Evolutionary conservation across 2,113 vertebrate genomes (phyloP), one percentile per base, ranked within the genome.

Genomic region (Aplodontia rufa): DNA sequence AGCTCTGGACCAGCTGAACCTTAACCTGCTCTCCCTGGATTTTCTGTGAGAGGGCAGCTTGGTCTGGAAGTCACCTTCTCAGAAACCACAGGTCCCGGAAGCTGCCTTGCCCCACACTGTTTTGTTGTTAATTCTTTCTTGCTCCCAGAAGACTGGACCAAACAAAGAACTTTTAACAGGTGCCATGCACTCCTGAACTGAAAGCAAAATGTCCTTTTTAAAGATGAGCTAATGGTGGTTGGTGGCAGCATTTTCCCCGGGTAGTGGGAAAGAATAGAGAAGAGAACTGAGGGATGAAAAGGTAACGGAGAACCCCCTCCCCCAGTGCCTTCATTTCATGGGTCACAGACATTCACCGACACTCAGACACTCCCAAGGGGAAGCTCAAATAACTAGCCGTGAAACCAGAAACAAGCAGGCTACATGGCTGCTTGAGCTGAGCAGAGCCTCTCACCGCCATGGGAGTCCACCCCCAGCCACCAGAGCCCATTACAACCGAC

Each of bases 341-440:
- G 81, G 78, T 96, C 96, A 96, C 86, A 93, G 95, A 97, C 75
- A 60, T 66, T 93, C 88, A 89, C 14, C 86, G 92, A 95, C 94
- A 96, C 81, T 90, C 82, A 97, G 96, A 94, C 72, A 88, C 87
- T 96, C 86, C 92, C 86, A 47, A 84, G 75, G 85, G 91, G 86
- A 96, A 81, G 93, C 83, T 97, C 94, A 51, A 26, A 69, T 91
- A 94, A 94, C 82, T 58, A 40, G 87, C 58, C 94, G 58, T 69
- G 79, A 96, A 96, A 95, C 72, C 17, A 97, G 90, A 96, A 95
- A 87, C 16, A 0, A 68, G 66, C 78, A 16, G 47, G 81, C 80
- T 76, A 35, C 30, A 58, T 30, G 60, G 60, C 37, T 32, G 90
- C 87, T 53, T 79, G 87, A 79, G 80, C 24, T 35, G 6, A 64